A percentile compares a stretch with the other conserved stretches of the same genome.
phyloP scores from a whole-genome alignment of 1,140 invertebrate species.

The Lamellibrachia luymesi region DNA sequence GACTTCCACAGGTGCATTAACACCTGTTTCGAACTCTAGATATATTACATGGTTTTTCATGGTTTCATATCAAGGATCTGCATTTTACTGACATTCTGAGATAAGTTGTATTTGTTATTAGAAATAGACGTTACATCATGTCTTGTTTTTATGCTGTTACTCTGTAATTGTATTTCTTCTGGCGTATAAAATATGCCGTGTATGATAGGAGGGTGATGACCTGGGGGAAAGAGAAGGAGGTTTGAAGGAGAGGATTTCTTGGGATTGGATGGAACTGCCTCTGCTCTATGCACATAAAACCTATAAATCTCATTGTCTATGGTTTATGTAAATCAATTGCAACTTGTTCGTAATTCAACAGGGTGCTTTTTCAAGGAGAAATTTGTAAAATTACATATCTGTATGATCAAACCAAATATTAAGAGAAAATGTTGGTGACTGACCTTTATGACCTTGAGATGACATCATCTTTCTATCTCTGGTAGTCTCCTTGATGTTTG shows the following conservation, averaged over 20 bases:
- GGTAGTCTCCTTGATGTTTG: not conserved
- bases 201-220: not conserved
- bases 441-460: not conserved
- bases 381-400: not conserved
- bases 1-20: not conserved
- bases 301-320: not conserved
- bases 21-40: not conserved
- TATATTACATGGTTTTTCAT: not conserved
- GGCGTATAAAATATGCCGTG: not conserved
- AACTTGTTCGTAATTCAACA: not conserved
- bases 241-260: not conserved
- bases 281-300: not conserved
- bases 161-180: not conserved
- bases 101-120: not conserved
- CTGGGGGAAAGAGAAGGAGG: not conserved
- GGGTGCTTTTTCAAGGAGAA: too few species aligned
- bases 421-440: not conserved
- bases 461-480: not conserved
- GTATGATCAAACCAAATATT: not conserved
- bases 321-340: not conserved
- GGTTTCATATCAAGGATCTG: not conserved
- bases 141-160: not conserved
- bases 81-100: not conserved
- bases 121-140: not conserved
- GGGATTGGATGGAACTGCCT: not conserved